phyloP scores from a whole-genome alignment of 2,113 vertebrate genomes.

The Caloenas nicobarica region DNA sequence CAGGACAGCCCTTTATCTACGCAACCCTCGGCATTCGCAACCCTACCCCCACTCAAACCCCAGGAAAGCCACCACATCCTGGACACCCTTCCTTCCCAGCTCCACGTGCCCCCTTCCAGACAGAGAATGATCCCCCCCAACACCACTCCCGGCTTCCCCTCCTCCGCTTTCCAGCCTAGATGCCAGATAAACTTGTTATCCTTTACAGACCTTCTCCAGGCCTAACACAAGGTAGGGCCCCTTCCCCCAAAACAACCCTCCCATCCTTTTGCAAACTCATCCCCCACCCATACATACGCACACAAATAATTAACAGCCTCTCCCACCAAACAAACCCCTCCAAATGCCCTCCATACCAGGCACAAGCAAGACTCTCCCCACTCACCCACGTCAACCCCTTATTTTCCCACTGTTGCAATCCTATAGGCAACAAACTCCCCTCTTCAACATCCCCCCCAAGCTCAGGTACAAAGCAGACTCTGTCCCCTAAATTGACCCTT shows the following conservation, averaged over 20 bases:
- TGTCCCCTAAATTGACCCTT: neutral
- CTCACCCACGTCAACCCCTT: neutral
- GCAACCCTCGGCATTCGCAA: neutral
- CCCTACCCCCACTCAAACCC: slow-evolving; percentile 29
- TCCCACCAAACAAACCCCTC: neutral
- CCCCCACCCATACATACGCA: rapidly evolving
- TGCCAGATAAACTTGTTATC: neutral
- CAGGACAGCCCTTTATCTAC: neutral
- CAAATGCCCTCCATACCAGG: too few relatives aligned
- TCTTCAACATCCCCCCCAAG: neutral
- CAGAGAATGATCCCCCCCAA: neutral
- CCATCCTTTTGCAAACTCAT: neutral
- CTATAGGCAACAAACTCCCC: neutral
- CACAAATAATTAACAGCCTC: rapidly evolving
- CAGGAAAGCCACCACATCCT: slow-evolving; percentile 52
- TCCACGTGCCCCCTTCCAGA: neutral
- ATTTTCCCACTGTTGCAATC: neutral
- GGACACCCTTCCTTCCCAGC: slow-evolving; percentile 13
- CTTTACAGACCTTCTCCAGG: neutral
- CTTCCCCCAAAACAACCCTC: neutral
- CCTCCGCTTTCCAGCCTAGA: neutral
- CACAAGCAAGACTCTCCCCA: neutral
- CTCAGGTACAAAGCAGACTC: too few relatives aligned
- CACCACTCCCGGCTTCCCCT: neutral
- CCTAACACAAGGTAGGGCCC: neutral